Evolutionary conservation across 2,888 invertebrate genomes (phyloP).

Genomic region (Dinocampus coccinellae): DNA sequence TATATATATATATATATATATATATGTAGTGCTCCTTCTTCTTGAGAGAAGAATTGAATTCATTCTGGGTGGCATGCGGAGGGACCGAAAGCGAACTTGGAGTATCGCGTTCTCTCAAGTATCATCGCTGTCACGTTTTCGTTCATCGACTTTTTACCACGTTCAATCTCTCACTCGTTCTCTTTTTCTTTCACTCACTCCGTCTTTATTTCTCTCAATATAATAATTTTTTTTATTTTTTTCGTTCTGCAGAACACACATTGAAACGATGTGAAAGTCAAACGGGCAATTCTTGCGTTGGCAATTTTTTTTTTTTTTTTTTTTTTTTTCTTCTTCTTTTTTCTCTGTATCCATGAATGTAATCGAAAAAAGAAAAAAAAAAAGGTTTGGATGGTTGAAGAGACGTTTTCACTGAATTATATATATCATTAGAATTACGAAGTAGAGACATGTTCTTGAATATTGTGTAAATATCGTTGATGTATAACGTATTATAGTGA

Average conservation of each 20-base stretch:
- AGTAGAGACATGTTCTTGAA: neutral
- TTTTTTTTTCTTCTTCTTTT: neutral
- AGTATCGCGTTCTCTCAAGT: conserved; percentile 33
- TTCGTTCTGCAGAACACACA: too few relatives aligned
- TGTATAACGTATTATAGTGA: neutral
- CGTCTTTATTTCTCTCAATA: neutral
- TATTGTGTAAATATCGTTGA: neutral
- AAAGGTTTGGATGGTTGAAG: conserved; percentile 8
- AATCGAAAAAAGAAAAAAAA: conserved; percentile 21
- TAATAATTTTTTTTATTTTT: conserved; percentile 19
- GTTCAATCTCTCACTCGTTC: conserved; percentile 13
- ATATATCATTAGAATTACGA: too few relatives aligned
- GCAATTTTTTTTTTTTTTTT: conserved; percentile 14
- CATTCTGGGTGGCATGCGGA: conserved; percentile 20
- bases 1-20: neutral
- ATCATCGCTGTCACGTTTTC: conserved; percentile 41
- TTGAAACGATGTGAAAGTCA: conserved; percentile 27
- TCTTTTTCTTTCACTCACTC: neutral
- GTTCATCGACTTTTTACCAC: conserved; percentile 23
- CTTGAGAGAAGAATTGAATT: conserved; percentile 50
- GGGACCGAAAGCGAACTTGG: conserved; percentile 11
- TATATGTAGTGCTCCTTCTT: conserved; percentile 44
- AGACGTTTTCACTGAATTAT: neutral
- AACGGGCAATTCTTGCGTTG: conserved; percentile 24
- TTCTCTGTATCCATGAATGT: conserved; percentile 11